Evolutionary conservation across 1,140 invertebrate species (phyloP).

Genomic region (Drosophila trapezifrons): DNA sequence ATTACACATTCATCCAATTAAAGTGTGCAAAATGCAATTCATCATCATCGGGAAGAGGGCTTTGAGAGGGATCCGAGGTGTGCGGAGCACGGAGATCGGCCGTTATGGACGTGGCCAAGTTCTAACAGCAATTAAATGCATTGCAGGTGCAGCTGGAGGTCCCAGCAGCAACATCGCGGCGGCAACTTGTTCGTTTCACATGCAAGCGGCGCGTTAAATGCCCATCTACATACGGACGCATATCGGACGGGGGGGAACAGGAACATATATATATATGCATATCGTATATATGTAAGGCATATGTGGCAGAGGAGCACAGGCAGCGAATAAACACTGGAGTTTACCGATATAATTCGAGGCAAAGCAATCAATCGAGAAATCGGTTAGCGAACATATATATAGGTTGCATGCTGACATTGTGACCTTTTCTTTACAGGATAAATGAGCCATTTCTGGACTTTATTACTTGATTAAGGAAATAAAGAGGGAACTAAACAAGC

Average conservation of each 20-base stretch:
- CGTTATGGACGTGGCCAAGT: conserved; percentile 77
- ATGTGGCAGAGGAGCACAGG: too few species aligned
- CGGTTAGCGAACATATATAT: too few species aligned
- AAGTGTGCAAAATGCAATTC: conserved; percentile 82
- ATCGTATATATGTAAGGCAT: background rate
- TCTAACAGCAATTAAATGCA: conserved; percentile 79
- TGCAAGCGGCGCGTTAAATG: conserved; percentile 77
- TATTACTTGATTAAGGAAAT: too few species aligned
- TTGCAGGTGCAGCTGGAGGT: conserved; percentile 68
- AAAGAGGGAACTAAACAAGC: too few species aligned
- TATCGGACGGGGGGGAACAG: background rate
- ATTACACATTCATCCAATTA: conserved; percentile 82
- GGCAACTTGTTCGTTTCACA: conserved; percentile 71
- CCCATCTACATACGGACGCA: conserved; percentile 43
- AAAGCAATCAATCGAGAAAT: conserved; percentile 35
- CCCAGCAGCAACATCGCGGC: conserved; percentile 19
- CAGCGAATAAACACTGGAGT: too few species aligned
- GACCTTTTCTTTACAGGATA: background rate
- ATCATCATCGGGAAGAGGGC: conserved; percentile 55
- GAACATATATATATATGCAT: background rate
- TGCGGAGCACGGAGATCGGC: conserved; percentile 19
- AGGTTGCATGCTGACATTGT: background rate
- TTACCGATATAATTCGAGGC: conserved; percentile 43
- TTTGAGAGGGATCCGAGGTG: background rate
- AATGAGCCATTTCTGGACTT: background rate